phyloP scores from a whole-genome alignment of 2,113 vertebrate genomes.

The Xenopus tropicalis region DNA sequence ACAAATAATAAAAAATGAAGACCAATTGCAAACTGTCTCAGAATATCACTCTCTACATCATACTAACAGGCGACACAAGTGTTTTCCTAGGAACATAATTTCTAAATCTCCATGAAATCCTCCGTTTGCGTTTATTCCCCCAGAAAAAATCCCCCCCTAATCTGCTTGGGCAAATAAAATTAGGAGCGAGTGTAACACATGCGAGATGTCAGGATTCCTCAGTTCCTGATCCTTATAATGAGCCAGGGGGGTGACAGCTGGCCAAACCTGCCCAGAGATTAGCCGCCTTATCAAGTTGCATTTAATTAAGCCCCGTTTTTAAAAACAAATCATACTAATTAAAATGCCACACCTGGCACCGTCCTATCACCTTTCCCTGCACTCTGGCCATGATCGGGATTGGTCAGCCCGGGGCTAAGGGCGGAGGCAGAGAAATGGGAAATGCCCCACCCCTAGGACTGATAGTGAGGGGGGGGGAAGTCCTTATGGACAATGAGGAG shows the following conservation, averaged over 20 bases:
- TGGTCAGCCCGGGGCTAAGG: slow-evolving; percentile 11
- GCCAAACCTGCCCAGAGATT: slow-evolving; percentile 42
- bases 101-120: no score
- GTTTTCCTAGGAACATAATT: no score
- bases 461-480: not conserved
- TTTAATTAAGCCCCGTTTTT: slow-evolving; percentile 46
- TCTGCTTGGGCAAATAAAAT: no score
- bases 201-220: not conserved
- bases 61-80: no score
- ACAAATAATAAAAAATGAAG: no score
- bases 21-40: no score
- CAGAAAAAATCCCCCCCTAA: no score
- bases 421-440: not conserved
- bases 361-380: slow-evolving; percentile 31
- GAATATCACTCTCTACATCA: no score
- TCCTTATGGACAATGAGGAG: not conserved
- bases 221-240: slow-evolving; percentile 25
- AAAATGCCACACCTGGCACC: slow-evolving; percentile 45
- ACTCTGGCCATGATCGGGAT: slow-evolving; percentile 8
- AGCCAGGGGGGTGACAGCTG: slow-evolving; percentile 31
- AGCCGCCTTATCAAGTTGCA: slow-evolving; percentile 45
- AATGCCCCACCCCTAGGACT: not conserved
- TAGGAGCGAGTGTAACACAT: no score
- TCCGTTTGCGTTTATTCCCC: no score
- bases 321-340: slow-evolving; percentile 43